These are phyloP conservation scores for Hypomecis punctinalis DNA, from an alignment of 2,888 invertebrate genomes.

Conservation along the genomic window DNA sequence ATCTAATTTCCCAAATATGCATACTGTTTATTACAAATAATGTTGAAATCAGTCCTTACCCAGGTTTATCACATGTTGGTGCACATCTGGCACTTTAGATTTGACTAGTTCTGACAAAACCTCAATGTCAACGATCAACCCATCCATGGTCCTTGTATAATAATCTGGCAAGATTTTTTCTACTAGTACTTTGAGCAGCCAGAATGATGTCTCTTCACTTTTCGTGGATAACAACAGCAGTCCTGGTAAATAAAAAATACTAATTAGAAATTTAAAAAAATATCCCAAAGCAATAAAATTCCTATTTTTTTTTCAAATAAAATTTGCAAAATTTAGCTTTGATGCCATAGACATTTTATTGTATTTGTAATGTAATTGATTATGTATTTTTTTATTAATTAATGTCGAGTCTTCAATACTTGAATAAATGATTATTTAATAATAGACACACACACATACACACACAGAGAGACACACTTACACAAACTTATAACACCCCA, in stretches of 20 bases:
- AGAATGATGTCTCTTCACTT: conserved; percentile 96
- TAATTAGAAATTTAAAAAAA: neutral
- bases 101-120: conserved; percentile 95
- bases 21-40: conserved; percentile 6
- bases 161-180: conserved; percentile 95
- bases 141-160: conserved; percentile 95
- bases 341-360: no score
- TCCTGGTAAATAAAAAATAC: conserved; percentile 74
- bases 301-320: no score
- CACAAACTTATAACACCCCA: no score
- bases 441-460: no score
- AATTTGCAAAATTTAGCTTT: no score
- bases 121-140: conserved; percentile 94
- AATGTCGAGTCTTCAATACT: no score
- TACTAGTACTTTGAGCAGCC: conserved; percentile 95
- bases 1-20: neutral
- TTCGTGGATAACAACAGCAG: conserved; percentile 93
- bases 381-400: no score
- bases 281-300: neutral
- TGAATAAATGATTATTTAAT: no score
- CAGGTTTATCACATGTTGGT: conserved; percentile 91
- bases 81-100: conserved; percentile 91
- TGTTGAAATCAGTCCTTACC: conserved; percentile 71
- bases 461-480: no score
- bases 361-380: no score